Conservation (phyloP, 2,888 invertebrate genomes). For the Rhorus exstirpatorius region DNA sequence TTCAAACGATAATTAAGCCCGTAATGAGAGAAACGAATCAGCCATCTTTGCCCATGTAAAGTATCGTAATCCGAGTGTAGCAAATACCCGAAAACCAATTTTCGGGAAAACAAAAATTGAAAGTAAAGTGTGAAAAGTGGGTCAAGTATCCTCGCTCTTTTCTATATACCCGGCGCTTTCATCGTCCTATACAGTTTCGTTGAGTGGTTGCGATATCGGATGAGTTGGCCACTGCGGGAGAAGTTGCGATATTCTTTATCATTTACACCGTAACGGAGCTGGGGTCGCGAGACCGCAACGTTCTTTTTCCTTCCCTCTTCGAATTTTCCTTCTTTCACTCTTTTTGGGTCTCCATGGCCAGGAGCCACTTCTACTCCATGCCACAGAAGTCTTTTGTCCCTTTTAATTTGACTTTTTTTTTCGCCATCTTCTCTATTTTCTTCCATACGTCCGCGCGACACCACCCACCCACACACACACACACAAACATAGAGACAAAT, state of each 20-base stretch:
- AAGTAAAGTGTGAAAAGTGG: too few species aligned
- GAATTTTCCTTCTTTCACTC: conserved; percentile 3
- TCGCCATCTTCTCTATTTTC: conserved; percentile 46
- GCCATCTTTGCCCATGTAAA: too few species aligned
- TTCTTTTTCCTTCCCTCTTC: conserved; percentile 35
- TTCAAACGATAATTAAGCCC: too few species aligned
- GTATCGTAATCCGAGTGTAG: too few species aligned
- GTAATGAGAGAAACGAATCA: too few species aligned
- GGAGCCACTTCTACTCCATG: background rate
- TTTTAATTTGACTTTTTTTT: conserved; percentile 32
- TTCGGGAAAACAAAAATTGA: too few species aligned
- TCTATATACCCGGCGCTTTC: too few species aligned
- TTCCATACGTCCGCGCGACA: conserved; percentile 21
- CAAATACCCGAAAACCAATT: too few species aligned
- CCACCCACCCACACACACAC: conserved; percentile 35
- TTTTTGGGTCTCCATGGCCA: background rate
- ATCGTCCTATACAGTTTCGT: background rate
- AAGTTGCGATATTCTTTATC: conserved; percentile 82
- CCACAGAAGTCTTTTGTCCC: conserved; percentile 28
- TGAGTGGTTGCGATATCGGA: background rate
- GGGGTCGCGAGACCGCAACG: conserved; percentile 58
- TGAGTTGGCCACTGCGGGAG: background rate
- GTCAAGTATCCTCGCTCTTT: too few species aligned
- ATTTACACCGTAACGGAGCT: conserved; percentile 79
- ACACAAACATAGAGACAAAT: conserved; percentile 38